A percentile compares a stretch with the other conserved stretches of the same genome.
Conservation (phyloP, 2,113 vertebrate genomes). For the Cyrtonyx montezumae region DNA sequence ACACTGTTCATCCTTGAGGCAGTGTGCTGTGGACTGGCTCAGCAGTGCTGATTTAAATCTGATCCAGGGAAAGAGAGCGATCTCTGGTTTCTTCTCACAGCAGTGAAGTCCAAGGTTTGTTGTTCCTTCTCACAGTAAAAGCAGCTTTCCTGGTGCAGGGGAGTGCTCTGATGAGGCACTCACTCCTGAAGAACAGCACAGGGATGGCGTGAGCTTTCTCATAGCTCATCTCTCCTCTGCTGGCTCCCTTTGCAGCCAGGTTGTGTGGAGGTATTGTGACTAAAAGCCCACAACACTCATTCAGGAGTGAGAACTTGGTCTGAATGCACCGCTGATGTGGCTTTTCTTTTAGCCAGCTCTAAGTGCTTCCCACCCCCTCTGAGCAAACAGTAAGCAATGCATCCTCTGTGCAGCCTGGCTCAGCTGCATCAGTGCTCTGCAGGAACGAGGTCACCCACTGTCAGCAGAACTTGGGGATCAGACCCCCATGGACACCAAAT, state of each 20-base stretch:
- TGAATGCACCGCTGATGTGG: neutral
- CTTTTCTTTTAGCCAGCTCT: neutral
- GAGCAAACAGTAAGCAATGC: no score
- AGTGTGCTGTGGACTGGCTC: neutral
- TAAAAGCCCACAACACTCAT: neutral
- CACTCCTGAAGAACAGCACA: neutral
- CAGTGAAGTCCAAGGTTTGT: neutral
- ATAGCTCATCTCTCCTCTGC: neutral
- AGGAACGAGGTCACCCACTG: fast-evolving
- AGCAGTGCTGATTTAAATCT: neutral
- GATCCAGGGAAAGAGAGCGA: neutral
- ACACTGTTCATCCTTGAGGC: neutral
- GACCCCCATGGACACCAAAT: fast-evolving
- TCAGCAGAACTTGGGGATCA: fast-evolving
- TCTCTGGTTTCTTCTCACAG: neutral
- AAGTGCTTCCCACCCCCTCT: neutral
- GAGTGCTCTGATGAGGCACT: neutral
- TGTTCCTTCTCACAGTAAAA: neutral
- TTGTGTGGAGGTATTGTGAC: neutral
- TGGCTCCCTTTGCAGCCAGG: fast-evolving
- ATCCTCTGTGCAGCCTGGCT: fast-evolving
- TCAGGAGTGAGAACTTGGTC: neutral
- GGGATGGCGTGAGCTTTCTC: neutral
- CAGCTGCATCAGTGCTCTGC: fast-evolving
- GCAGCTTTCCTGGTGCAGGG: neutral